phyloP scores from a whole-genome alignment of 2,888 invertebrate genomes.

The Lasius platythorax region DNA sequence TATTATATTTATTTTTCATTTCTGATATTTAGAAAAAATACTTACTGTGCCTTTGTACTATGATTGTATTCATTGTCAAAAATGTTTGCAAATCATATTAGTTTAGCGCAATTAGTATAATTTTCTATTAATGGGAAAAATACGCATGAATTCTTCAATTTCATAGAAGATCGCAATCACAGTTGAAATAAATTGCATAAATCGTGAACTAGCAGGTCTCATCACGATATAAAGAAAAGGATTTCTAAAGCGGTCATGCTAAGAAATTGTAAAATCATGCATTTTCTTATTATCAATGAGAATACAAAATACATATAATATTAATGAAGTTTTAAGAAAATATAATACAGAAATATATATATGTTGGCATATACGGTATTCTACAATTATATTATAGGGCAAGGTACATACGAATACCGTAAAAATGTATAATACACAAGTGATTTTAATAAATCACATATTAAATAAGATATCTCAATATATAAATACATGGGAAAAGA shows the following conservation, averaged over 20 bases:
- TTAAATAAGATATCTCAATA: not conserved
- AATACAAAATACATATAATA: not conserved
- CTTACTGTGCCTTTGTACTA: not conserved
- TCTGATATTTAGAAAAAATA: no score
- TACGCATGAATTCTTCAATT: no score
- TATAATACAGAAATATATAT: not conserved
- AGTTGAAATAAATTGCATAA: no score
- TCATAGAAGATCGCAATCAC: no score
- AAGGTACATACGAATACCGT: not conserved
- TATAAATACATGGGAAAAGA: constrained; percentile 3
- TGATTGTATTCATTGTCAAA: not conserved
- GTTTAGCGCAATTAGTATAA: no score
- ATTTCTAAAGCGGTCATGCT: no score
- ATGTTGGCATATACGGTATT: constrained; percentile 6
- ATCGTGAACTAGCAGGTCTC: no score
- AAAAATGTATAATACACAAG: not conserved
- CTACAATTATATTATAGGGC: not conserved
- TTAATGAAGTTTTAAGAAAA: not conserved
- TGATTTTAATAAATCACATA: not conserved
- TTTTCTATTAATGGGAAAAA: no score
- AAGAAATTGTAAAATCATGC: no score
- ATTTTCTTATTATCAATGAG: no score
- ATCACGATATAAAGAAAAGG: no score
- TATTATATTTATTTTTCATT: no score
- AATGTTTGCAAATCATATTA: not conserved